Evolutionary conservation across 2,113 vertebrate genomes (phyloP).

Genomic region (Myiagra hebetior): DNA sequence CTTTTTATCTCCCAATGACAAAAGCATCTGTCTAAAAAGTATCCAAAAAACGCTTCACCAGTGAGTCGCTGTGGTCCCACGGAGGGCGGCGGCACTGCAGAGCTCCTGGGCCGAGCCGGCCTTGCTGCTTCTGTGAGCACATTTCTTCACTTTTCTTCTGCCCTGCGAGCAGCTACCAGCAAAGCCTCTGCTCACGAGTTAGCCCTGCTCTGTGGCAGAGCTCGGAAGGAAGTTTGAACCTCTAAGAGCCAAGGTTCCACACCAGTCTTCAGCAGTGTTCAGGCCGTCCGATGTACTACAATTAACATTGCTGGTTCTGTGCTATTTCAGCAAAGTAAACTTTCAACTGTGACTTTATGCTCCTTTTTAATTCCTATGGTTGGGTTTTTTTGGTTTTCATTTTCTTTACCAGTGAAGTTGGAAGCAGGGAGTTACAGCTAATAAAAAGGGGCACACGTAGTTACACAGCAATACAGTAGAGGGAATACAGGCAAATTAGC

Average conservation of each 20-base stretch:
- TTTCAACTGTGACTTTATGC: background rate
- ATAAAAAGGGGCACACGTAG: constrained; percentile 37
- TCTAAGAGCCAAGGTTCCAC: background rate
- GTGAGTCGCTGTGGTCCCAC: background rate
- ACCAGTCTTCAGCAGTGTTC: background rate
- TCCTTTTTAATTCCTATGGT: background rate
- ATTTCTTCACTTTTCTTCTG: background rate
- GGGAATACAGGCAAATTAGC: background rate
- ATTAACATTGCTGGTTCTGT: background rate
- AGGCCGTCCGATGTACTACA: background rate
- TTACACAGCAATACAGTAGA: constrained; percentile 54
- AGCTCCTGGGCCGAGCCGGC: background rate
- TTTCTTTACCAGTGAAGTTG: background rate
- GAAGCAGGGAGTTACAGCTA: constrained; percentile 13
- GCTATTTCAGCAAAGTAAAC: background rate
- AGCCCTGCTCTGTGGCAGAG: background rate
- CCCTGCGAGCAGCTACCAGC: background rate
- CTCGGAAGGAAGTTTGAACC: background rate
- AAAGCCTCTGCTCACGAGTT: background rate
- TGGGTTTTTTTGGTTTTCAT: background rate
- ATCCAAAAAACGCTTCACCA: background rate
- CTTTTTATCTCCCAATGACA: constrained; percentile 16
- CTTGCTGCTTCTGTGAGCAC: background rate
- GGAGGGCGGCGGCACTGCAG: background rate
- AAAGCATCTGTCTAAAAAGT: background rate